A percentile compares a stretch with the other conserved stretches of the same genome.
phyloP scores from a whole-genome alignment of 92 coral and sea anemone species.

The Montipora capitata region DNA sequence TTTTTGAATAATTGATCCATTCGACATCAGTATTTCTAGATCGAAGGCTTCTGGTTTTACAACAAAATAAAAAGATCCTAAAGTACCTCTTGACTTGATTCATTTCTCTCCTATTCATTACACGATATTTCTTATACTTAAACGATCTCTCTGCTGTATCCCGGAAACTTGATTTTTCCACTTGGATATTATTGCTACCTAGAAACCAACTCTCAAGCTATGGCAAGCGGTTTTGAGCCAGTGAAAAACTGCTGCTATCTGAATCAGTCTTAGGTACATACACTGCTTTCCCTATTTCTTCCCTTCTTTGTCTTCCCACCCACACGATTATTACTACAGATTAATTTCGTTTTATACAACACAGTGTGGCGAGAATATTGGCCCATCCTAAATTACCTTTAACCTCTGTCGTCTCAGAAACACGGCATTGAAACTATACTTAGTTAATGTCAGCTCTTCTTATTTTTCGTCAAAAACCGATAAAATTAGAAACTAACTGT shows the following conservation, averaged over 20 bases:
- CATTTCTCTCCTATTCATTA: neutral
- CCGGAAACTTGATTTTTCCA: neutral
- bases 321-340: neutral
- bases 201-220: conserved; percentile 8
- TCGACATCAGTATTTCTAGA: neutral
- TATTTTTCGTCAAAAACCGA: neutral
- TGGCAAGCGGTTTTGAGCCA: neutral
- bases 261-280: no score
- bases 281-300: no score
- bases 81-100: no score
- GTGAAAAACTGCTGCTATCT: no score
- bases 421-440: neutral
- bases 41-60: neutral
- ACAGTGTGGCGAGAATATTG: neutral
- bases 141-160: neutral
- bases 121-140: neutral
- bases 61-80: no score
- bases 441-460: neutral
- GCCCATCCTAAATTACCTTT: neutral
- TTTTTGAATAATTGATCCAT: neutral
- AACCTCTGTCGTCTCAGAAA: neutral
- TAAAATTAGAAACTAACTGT: neutral
- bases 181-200: neutral
- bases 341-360: neutral
- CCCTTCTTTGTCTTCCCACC: no score